A percentile compares a stretch with the other conserved stretches of the same genome.
Conservation (phyloP, 2,113 vertebrate species). For the Sturnira hondurensis region DNA sequence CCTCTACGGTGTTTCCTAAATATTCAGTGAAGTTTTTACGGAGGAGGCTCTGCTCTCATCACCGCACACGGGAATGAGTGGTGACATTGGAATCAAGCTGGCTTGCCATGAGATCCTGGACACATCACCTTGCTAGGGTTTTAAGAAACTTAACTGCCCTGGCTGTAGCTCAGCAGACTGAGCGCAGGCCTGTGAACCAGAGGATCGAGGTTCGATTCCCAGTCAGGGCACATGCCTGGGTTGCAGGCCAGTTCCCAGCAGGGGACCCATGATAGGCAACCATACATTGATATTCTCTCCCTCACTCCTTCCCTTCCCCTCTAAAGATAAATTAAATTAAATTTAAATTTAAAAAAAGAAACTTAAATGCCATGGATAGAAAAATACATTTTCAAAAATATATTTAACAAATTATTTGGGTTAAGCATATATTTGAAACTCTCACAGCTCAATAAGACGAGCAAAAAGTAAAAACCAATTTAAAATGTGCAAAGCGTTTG, state of each 20-base stretch:
- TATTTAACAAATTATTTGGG: background rate
- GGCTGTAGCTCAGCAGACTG: no score
- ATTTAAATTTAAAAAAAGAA: no score
- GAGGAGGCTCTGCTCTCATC: background rate
- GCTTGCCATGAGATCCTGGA: background rate
- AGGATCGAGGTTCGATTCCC: no score
- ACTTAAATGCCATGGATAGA: background rate
- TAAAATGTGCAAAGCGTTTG: background rate
- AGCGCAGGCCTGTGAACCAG: no score
- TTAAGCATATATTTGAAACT: background rate
- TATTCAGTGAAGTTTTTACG: background rate
- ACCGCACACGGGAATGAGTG: background rate
- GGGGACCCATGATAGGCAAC: no score
- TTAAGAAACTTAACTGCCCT: background rate
- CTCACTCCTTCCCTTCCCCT: no score
- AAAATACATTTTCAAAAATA: background rate
- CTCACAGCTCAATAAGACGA: background rate
- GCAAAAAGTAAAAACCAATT: background rate
- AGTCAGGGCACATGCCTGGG: no score
- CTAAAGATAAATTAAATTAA: no score
- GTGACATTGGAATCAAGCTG: background rate
- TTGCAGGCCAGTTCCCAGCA: no score
- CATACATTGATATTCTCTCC: no score
- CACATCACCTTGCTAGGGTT: background rate
- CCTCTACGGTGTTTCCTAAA: background rate